These are phyloP conservation scores for Fulica atra DNA, from an alignment of 2,113 vertebrate genomes.

Conservation along the genomic window DNA sequence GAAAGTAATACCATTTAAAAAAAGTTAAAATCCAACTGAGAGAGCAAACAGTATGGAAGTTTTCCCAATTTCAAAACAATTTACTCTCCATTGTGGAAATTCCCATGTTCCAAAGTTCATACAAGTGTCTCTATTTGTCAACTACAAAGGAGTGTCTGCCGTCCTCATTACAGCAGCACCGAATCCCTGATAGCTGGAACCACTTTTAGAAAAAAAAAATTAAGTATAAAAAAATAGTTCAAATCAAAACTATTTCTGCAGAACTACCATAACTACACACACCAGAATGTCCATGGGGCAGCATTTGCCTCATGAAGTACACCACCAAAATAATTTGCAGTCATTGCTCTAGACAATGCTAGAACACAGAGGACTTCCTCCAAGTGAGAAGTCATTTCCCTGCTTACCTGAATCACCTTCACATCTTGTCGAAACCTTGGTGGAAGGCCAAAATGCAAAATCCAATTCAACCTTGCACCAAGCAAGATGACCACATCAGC, in stretches of 20 bases:
- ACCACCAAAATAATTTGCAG: not conserved
- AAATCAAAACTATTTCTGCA: not conserved
- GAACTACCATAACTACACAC: not conserved
- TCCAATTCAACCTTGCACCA: constrained; percentile 96
- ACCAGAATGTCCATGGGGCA: not conserved
- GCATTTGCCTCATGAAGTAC: not conserved
- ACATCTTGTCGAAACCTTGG: constrained; percentile 88
- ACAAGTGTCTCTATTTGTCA: not conserved
- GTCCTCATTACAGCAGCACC: not conserved
- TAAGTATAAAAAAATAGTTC: not conserved
- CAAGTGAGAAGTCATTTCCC: not conserved
- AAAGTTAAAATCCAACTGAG: not conserved
- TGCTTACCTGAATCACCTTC: constrained; percentile 90
- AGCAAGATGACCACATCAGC: constrained; percentile 92
- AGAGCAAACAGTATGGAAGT: not conserved
- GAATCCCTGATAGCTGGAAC: not conserved
- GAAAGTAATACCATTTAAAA: not conserved
- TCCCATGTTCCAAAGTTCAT: not conserved
- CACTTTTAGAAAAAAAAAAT: not conserved
- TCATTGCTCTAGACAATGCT: not conserved
- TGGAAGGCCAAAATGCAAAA: constrained; percentile 94
- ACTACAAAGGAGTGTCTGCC: not conserved
- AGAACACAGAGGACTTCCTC: not conserved
- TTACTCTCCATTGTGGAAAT: not conserved
- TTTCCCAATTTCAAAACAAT: not conserved